Evolutionary conservation across 2,113 vertebrate genomes (phyloP).

Genomic region (Trematocara marginatum): DNA sequence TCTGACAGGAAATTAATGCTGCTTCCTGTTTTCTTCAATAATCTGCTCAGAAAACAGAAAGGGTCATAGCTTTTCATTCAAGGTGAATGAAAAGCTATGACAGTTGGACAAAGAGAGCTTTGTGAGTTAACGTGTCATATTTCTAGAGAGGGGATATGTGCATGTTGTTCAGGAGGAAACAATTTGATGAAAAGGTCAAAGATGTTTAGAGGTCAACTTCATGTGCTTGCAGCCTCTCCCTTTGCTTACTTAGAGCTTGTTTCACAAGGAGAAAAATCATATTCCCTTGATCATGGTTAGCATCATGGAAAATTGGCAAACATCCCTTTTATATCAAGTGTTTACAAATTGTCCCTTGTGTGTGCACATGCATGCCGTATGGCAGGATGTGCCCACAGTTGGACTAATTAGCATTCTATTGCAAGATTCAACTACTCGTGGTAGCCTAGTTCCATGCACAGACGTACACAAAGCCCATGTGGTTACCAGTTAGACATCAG

Average conservation of each 20-base stretch:
- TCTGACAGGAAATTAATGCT: background rate
- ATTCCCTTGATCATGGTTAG: background rate
- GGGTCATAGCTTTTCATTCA: background rate
- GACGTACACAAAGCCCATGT: background rate
- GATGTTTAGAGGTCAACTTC: background rate
- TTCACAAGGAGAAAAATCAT: background rate
- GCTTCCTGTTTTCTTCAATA: background rate
- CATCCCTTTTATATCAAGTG: background rate
- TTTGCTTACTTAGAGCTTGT: background rate
- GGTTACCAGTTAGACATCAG: background rate
- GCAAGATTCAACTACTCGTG: background rate
- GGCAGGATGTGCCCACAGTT: background rate
- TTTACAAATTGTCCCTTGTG: constrained; percentile 7
- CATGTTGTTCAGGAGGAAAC: background rate
- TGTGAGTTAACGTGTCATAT: background rate
- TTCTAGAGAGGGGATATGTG: background rate
- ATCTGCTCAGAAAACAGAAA: background rate
- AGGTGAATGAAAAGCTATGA: background rate
- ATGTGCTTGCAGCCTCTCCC: background rate
- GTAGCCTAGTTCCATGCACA: background rate
- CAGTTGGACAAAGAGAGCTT: background rate
- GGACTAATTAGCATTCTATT: background rate
- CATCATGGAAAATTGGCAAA: constrained; percentile 37
- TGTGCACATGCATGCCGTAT: background rate
- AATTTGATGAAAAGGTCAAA: background rate